Percentiles rank a stretch among this genome's conserved stretches.
Conservation (phyloP, 2,888 invertebrate species). For the Calameuta pallipes region DNA sequence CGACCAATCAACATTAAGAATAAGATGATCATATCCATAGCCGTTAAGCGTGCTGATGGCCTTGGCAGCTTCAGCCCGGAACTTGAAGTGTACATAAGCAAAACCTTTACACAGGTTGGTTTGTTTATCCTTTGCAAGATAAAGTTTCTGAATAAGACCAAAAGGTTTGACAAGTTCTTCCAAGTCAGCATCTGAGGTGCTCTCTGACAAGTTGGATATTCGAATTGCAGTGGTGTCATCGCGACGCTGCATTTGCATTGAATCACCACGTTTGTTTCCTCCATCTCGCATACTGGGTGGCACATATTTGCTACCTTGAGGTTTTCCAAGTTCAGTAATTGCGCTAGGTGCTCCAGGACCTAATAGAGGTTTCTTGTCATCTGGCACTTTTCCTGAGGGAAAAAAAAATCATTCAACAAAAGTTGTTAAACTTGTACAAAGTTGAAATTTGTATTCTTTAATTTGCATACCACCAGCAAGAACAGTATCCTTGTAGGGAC, state of each 20-base stretch:
- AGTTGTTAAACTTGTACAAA: background rate
- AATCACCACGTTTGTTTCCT: slow-evolving; percentile 78
- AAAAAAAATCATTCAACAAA: slow-evolving; percentile 6
- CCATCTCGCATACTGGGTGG: slow-evolving; percentile 92
- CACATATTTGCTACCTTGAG: slow-evolving; percentile 80
- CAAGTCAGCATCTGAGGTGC: slow-evolving; percentile 93
- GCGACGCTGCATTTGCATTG: slow-evolving; percentile 75
- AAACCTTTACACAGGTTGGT: slow-evolving; percentile 95
- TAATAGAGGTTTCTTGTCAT: slow-evolving; percentile 62
- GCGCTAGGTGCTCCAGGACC: slow-evolving; percentile 44
- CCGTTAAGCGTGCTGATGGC: slow-evolving; percentile 92
- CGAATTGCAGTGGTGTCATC: slow-evolving; percentile 93
- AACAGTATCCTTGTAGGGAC: slow-evolving; percentile 96
- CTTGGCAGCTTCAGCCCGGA: slow-evolving; percentile 88
- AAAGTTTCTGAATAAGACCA: slow-evolving; percentile 93
- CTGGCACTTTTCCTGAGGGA: slow-evolving; percentile 53
- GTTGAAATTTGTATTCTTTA: background rate
- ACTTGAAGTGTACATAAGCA: slow-evolving; percentile 97
- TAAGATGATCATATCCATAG: slow-evolving; percentile 97
- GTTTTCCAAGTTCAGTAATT: slow-evolving; percentile 45
- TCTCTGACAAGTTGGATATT: slow-evolving; percentile 97
- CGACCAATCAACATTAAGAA: slow-evolving; percentile 99
- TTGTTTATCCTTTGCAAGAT: slow-evolving; percentile 92
- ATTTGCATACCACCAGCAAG: slow-evolving; percentile 70
- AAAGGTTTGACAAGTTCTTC: slow-evolving; percentile 95